A percentile compares a stretch with the other conserved stretches of the same genome.
phyloP scores from a whole-genome alignment of 2,888 invertebrate genomes.

The Cremastinae sp. region DNA sequence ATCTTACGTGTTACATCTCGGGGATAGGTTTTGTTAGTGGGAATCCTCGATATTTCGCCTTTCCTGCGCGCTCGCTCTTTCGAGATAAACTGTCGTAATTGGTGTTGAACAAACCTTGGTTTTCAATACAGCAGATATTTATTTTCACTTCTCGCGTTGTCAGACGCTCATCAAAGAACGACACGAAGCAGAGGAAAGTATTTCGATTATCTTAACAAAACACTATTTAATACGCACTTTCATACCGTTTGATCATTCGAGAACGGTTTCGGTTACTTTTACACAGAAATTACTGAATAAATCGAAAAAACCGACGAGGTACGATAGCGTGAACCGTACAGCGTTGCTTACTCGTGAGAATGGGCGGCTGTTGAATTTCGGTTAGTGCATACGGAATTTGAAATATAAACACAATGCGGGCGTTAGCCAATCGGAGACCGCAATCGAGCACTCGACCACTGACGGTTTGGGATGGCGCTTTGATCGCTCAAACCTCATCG shows the following conservation, averaged over 20 bases:
- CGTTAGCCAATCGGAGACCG: slow-evolving; percentile 14
- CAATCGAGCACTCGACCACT: neutral
- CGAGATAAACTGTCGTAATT: slow-evolving; percentile 18
- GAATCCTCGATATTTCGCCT: slow-evolving; percentile 9
- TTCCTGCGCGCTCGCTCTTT: slow-evolving; percentile 6
- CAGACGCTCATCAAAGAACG: slow-evolving; percentile 39
- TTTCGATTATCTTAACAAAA: slow-evolving; percentile 33
- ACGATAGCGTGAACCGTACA: slow-evolving; percentile 16
- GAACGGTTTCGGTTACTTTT: neutral
- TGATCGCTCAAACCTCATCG: neutral
- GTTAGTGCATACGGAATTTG: slow-evolving; percentile 49
- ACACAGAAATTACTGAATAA: neutral
- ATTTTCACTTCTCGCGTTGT: slow-evolving; percentile 46
- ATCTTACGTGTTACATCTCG: slow-evolving; percentile 54
- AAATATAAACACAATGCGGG: slow-evolving; percentile 26
- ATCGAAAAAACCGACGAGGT: neutral
- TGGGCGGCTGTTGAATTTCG: slow-evolving; percentile 55
- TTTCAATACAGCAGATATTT: slow-evolving; percentile 11
- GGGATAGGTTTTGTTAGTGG: slow-evolving; percentile 14
- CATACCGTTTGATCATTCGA: neutral
- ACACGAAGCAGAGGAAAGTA: neutral
- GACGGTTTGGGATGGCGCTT: neutral
- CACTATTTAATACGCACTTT: slow-evolving; percentile 38
- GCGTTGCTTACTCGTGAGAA: slow-evolving; percentile 45
- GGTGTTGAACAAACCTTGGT: slow-evolving; percentile 52